Evolutionary conservation across 2,797 vertebrate species (phyloP).

Genomic region (Hybognathus amarus): DNA sequence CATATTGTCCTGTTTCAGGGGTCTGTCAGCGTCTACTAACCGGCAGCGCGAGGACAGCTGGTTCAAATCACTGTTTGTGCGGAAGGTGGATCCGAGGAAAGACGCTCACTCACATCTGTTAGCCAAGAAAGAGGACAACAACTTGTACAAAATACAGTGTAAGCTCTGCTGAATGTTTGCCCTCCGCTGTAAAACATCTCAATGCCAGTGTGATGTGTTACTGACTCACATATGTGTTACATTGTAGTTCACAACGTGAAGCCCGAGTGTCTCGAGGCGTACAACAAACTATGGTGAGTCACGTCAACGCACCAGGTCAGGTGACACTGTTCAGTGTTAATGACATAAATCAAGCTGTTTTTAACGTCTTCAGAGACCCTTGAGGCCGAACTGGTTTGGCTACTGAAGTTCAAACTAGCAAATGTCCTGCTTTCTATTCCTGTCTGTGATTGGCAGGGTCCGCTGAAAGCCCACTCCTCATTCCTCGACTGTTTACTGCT

Average conservation of each 20-base stretch:
- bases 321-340: background rate
- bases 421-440: constrained; percentile 66
- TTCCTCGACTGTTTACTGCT: background rate
- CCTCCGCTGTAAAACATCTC: background rate
- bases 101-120: constrained; percentile 94
- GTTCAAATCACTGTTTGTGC: constrained; percentile 94
- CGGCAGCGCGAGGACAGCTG: constrained; percentile 89
- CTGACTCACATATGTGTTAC: background rate
- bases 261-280: constrained; percentile 93
- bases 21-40: constrained; percentile 75
- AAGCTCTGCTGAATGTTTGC: constrained; percentile 61
- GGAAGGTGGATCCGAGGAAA: constrained; percentile 96
- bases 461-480: constrained; percentile 53
- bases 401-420: constrained; percentile 26
- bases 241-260: constrained; percentile 98
- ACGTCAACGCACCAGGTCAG: background rate
- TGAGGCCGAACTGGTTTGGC: background rate
- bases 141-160: constrained; percentile 97
- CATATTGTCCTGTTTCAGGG: constrained; percentile 69
- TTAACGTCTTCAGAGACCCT: background rate
- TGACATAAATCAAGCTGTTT: background rate
- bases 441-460: constrained; percentile 60
- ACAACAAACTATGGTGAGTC: constrained; percentile 96
- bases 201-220: background rate
- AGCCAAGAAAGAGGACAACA: constrained; percentile 94